phyloP scores from a whole-genome alignment of 2,888 invertebrate species.

The Hirtodrosophila duncani region DNA sequence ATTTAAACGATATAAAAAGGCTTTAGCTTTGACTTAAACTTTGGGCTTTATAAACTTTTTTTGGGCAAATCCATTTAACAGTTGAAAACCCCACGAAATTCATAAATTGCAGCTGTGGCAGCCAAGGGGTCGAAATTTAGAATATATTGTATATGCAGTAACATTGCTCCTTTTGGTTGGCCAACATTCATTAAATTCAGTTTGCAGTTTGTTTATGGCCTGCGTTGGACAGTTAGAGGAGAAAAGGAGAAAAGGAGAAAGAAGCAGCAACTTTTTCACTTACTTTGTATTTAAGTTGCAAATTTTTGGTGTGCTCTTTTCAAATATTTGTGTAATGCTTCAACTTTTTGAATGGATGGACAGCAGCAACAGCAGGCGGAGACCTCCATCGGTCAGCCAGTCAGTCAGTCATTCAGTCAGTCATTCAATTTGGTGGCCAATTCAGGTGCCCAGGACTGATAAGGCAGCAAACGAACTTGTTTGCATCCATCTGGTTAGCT shows the following conservation, averaged over 20 bases:
- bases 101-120: slow-evolving; percentile 41
- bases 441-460: slow-evolving; percentile 50
- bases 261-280: slow-evolving; percentile 60
- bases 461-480: slow-evolving; percentile 63
- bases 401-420: slow-evolving; percentile 18
- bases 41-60: slow-evolving; percentile 56
- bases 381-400: slow-evolving; percentile 1
- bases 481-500: slow-evolving; percentile 49
- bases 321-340: slow-evolving; percentile 71
- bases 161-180: too few relatives aligned
- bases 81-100: slow-evolving; percentile 46
- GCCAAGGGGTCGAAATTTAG: background rate
- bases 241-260: too few relatives aligned
- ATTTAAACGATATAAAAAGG: slow-evolving; percentile 52
- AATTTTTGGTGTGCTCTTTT: slow-evolving; percentile 57
- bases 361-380: too few relatives aligned
- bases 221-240: too few relatives aligned
- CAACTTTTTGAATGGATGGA: slow-evolving; percentile 32
- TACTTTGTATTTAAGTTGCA: slow-evolving; percentile 62
- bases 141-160: too few relatives aligned
- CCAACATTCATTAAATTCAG: slow-evolving; percentile 58
- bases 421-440: slow-evolving; percentile 20
- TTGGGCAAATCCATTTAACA: slow-evolving; percentile 43
- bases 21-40: slow-evolving; percentile 11
- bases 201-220: slow-evolving; percentile 24